These are phyloP conservation scores for Heliconius charithonia DNA, from an alignment of 2,888 invertebrate genomes.

Conservation along the genomic window DNA sequence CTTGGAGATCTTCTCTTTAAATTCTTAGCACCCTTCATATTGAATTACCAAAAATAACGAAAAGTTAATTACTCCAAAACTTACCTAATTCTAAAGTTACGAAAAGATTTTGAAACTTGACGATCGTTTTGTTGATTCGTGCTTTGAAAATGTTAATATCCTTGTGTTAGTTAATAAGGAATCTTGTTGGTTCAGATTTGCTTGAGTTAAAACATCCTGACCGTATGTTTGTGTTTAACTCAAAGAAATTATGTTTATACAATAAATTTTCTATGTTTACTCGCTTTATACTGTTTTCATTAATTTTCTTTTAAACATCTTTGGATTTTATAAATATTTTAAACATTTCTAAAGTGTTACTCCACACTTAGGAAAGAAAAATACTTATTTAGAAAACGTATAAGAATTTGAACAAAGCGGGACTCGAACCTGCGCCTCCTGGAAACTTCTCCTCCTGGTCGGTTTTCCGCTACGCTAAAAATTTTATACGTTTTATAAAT, in stretches of 20 bases:
- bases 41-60: constrained; percentile 23
- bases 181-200: neutral
- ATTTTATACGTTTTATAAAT: no score
- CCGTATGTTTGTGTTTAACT: neutral
- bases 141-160: neutral
- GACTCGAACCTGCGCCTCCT: no score
- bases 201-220: neutral
- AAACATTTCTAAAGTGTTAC: no score
- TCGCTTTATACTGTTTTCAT: neutral
- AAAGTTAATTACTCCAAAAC: constrained; percentile 24
- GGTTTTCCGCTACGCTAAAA: no score
- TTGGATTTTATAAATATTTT: no score
- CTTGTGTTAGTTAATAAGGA: neutral
- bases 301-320: neutral
- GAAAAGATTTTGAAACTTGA: constrained; percentile 10
- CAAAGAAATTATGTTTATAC: neutral
- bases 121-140: neutral
- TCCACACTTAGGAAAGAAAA: no score
- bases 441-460: no score
- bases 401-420: no score
- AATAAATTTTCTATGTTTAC: neutral
- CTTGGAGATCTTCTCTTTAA: neutral
- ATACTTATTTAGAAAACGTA: no score
- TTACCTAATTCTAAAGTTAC: constrained; percentile 20
- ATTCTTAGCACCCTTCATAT: constrained; percentile 15